Evolutionary conservation across 2,888 invertebrate genomes (phyloP).

Genomic region (Poecilobothrus nobilitatus): DNA sequence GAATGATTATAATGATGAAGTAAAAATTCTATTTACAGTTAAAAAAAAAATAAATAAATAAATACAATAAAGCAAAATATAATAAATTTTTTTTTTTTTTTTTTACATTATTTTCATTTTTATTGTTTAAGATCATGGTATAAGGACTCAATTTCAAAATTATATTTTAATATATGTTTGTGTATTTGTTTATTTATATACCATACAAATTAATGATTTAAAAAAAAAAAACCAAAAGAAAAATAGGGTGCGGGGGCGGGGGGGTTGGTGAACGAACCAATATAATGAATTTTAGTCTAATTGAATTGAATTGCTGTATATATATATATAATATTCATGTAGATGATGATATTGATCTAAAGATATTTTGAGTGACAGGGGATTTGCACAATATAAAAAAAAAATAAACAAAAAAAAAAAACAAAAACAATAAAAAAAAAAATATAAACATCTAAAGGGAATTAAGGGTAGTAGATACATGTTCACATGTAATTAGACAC

Average conservation of each 20-base stretch:
- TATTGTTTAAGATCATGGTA: not conserved
- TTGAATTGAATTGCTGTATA: not conserved
- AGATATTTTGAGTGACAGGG: not conserved
- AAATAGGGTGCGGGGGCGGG: not conserved
- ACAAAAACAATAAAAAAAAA: not conserved
- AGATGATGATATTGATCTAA: not conserved
- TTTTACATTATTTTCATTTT: not conserved
- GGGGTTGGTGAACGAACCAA: not conserved
- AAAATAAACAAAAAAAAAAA: too few relatives aligned
- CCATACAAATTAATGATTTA: too few relatives aligned
- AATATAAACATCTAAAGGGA: not conserved
- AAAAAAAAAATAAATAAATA: too few relatives aligned
- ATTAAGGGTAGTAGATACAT: not conserved
- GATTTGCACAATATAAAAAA: not conserved
- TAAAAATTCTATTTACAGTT: too few relatives aligned
- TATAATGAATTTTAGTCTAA: slow-evolving; percentile 4
- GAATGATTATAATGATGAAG: not conserved
- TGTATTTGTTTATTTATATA: not conserved
- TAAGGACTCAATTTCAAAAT: not conserved
- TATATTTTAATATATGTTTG: not conserved
- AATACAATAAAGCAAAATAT: too few relatives aligned
- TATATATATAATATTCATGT: too few relatives aligned
- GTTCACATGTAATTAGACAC: not conserved
- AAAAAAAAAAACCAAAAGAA: not conserved
- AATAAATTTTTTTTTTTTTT: too few relatives aligned